Conservation (phyloP, 2,113 vertebrate species). For the Daubentonia madagascariensis region DNA sequence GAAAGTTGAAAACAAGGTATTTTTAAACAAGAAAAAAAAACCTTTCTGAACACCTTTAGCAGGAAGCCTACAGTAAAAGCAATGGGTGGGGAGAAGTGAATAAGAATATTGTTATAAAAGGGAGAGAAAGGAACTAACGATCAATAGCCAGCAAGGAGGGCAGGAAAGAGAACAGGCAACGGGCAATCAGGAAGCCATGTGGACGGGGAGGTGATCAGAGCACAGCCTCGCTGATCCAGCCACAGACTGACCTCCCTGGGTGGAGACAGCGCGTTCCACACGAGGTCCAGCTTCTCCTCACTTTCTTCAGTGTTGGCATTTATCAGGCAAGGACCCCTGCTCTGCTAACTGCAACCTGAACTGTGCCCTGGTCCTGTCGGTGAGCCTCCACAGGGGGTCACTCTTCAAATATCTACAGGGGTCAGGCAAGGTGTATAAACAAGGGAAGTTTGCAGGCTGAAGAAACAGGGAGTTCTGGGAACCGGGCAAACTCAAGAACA, state of each 20-base stretch:
- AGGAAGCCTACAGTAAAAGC: not conserved
- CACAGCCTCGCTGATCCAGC: not conserved
- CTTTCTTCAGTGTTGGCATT: not conserved
- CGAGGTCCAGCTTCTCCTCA: not conserved
- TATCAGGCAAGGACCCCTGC: not conserved
- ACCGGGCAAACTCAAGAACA: not conserved
- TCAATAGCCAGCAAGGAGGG: not conserved
- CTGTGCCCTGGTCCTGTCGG: not conserved
- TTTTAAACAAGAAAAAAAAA: constrained; percentile 7
- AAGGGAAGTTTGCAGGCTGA: not conserved
- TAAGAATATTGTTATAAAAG: not conserved
- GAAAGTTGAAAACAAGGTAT: not conserved
- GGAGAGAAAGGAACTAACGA: not conserved
- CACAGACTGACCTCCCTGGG: not conserved
- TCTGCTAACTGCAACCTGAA: not conserved
- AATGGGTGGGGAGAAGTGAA: not conserved
- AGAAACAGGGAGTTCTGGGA: not conserved
- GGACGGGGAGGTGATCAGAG: not conserved
- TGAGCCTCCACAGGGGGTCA: not conserved
- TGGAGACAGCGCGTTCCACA: not conserved
- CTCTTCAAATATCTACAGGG: not conserved
- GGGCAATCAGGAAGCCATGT: not conserved
- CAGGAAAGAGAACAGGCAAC: not conserved
- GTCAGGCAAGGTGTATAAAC: not conserved
- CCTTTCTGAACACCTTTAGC: not conserved